These are phyloP conservation scores for Paradoxurus hermaphroditus DNA, from an alignment of 2,113 vertebrate species.

Conservation along the genomic window DNA sequence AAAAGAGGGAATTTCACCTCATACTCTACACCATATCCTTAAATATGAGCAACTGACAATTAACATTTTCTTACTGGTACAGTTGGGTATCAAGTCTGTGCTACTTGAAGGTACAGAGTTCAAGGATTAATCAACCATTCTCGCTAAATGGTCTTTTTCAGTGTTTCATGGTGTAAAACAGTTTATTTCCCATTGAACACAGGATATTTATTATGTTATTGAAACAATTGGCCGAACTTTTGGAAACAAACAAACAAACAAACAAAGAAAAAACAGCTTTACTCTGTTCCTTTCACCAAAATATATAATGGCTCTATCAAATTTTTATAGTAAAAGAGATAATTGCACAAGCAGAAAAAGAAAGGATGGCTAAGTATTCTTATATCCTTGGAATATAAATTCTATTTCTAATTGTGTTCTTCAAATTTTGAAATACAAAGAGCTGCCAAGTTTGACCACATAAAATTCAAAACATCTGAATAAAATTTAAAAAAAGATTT, in stretches of 20 bases:
- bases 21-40: neutral
- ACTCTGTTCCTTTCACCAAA: neutral
- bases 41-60: neutral
- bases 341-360: neutral
- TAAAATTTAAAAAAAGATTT: neutral
- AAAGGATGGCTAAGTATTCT: neutral
- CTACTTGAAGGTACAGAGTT: neutral
- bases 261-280: neutral
- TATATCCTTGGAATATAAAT: neutral
- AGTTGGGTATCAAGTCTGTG: neutral
- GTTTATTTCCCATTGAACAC: neutral
- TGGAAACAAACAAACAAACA: neutral
- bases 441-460: neutral
- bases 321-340: neutral
- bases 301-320: neutral
- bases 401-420: neutral
- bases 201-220: neutral
- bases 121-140: neutral
- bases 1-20: neutral
- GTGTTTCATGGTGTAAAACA: neutral
- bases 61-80: neutral
- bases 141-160: neutral
- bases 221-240: neutral
- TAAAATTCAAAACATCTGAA: neutral
- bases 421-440: neutral